Evolutionary conservation across 1,140 invertebrate genomes (phyloP).

Genomic region (Apis laboriosa): DNA sequence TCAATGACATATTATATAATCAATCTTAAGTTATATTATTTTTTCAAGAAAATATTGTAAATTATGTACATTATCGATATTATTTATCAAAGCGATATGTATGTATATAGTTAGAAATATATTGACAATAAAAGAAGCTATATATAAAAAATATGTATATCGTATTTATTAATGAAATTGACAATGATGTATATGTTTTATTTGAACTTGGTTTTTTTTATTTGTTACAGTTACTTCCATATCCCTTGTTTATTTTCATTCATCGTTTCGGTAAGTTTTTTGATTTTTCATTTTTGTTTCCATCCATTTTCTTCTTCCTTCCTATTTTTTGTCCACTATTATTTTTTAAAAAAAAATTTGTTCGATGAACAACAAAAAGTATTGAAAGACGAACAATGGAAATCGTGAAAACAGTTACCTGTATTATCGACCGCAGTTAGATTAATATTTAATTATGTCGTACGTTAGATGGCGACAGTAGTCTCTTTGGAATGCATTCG

Average conservation of each 20-base stretch:
- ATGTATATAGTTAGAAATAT: background rate
- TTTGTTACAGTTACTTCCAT: conserved; percentile 60
- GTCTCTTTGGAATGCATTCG: background rate
- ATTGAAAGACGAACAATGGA: no score
- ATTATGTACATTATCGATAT: background rate
- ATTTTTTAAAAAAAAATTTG: background rate
- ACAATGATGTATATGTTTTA: background rate
- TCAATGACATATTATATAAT: background rate
- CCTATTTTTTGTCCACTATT: background rate
- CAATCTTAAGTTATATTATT: background rate
- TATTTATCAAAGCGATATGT: background rate
- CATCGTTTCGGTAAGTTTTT: conserved; percentile 54
- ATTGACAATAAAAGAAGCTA: conserved; percentile 16
- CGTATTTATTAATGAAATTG: conserved; percentile 13
- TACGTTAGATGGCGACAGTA: conserved; percentile 43
- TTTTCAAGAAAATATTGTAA: background rate
- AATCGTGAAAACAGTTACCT: background rate
- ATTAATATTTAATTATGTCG: background rate
- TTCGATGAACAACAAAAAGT: background rate
- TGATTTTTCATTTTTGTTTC: conserved; percentile 42
- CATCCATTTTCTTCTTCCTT: background rate
- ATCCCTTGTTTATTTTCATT: conserved; percentile 52
- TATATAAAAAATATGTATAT: background rate
- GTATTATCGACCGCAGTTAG: background rate
- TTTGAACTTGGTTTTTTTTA: conserved; percentile 41